Evolutionary conservation across 2,113 vertebrate genomes (phyloP), one percentile per base, ranked within the genome.

Genomic region (Hiodon tergisus): DNA sequence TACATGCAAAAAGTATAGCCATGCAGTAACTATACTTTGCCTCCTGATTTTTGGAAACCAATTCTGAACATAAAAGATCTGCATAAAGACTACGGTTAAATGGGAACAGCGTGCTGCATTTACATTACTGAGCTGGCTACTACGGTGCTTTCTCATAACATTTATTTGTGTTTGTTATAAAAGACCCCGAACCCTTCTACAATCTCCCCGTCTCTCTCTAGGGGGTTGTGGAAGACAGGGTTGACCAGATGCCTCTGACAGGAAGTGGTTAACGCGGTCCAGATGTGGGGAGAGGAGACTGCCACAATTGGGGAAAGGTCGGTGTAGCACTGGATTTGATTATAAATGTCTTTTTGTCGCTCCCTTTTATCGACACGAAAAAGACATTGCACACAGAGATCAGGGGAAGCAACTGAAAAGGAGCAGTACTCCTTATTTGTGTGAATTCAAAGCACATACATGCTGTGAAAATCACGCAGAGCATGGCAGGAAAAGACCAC

Each of bases 251-350:
- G 85, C 71, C 75, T 67, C 80, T 75, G 81, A 84, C 89, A 90
- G 89, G 89, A 91, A 88, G 86, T 87, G 77, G 77, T 87, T 90
- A 91, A 90, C 85, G 63, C 74, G 78, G 73, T 88, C 88, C 90
- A 92, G 88, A 92, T 92, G 89, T 89, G 83, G 77, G 70, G 83
- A 66, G 63, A 17, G 63, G 82, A 80, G 82, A 76, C 82, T 73
- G 85, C 82, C 82, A 79, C 79, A 86, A 83, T 79, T 84, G 84
- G 76, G 62, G 69, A 81, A 81, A 63, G 80, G 62, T 73, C 74
- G 82, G 65, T 76, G 2, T 48, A 84, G 67, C 76, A 7, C 67
- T 73, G 67, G 73, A 68, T 58, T 53, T 5, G 50, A 80, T 73
- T 77, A 59, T 70, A 79, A 78, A 85, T 31, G 31, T 31, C 31